Percentiles rank a stretch among this genome's conserved stretches.
phyloP scores from a whole-genome alignment of 1,140 invertebrate species.

The Leptonema lineaticorne region DNA sequence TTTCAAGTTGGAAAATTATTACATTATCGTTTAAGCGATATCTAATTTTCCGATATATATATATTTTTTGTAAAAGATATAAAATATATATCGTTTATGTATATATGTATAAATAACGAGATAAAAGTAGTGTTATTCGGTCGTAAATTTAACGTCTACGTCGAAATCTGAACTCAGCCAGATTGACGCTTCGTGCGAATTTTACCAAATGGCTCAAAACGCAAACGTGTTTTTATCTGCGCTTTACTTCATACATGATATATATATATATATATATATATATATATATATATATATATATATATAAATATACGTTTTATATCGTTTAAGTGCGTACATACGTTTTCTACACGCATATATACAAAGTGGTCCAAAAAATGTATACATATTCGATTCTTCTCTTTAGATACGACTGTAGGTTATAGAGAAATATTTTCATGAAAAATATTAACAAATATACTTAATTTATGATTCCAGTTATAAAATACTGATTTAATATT shows the following conservation, averaged over 20 bases:
- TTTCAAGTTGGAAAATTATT: too few species aligned
- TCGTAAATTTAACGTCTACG: constrained; percentile 9
- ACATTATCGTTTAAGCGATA: too few species aligned
- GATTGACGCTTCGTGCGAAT: constrained; percentile 32
- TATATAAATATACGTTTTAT: background rate
- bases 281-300: background rate
- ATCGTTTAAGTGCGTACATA: background rate
- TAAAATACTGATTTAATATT: too few species aligned
- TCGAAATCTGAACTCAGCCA: constrained; percentile 4
- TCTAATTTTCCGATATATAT: too few species aligned
- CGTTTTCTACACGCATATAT: background rate
- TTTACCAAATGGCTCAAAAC: constrained; percentile 31
- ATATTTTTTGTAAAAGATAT: background rate
- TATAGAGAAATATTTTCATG: too few species aligned
- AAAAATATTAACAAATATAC: too few species aligned
- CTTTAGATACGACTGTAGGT: too few species aligned
- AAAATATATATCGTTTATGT: too few species aligned
- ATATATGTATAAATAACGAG: background rate
- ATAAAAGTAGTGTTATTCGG: background rate
- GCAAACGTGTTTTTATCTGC: background rate
- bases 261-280: background rate
- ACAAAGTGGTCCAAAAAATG: too few species aligned
- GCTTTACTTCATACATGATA: too few species aligned
- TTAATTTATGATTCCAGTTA: too few species aligned
- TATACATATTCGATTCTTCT: too few species aligned